Evolutionary conservation across 2,888 invertebrate species (phyloP).

Genomic region (Parelbella ahira): DNA sequence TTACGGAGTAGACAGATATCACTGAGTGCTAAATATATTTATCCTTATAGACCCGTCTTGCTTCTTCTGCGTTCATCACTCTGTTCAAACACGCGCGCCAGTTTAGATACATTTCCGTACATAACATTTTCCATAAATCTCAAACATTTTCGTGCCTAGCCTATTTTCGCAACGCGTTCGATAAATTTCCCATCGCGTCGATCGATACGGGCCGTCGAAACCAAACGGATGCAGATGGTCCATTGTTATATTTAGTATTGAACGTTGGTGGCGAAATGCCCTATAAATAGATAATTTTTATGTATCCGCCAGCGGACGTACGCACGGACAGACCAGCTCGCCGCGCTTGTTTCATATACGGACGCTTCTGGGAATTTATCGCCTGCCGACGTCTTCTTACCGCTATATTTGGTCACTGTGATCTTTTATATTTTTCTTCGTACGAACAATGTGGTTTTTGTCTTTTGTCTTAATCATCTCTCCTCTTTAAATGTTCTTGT

Average conservation of each 20-base stretch:
- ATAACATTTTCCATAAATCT: not conserved
- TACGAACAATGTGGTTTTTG: too few relatives aligned
- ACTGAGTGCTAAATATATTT: too few relatives aligned
- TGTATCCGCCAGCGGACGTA: conserved; percentile 17
- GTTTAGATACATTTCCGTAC: too few relatives aligned
- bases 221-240: conserved; percentile 19
- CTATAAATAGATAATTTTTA: conserved; percentile 22
- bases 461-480: too few relatives aligned
- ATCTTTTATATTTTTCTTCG: too few relatives aligned
- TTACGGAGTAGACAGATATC: too few relatives aligned
- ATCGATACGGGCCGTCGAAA: conserved; percentile 13
- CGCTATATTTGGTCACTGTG: conserved; percentile 1
- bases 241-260: conserved; percentile 19
- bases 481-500: too few relatives aligned
- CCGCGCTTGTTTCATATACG: conserved; percentile 5
- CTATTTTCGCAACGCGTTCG: too few relatives aligned
- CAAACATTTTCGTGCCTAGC: not conserved
- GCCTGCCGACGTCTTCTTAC: not conserved
- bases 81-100: too few relatives aligned
- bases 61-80: too few relatives aligned
- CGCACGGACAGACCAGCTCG: conserved; percentile 1
- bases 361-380: conserved; percentile 1
- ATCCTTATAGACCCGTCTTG: too few relatives aligned
- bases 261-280: conserved; percentile 17
- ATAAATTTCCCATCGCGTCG: not conserved